These are phyloP conservation scores for Camptogramma bilineatum DNA, from an alignment of 2,888 invertebrate species.

Conservation along the genomic window DNA sequence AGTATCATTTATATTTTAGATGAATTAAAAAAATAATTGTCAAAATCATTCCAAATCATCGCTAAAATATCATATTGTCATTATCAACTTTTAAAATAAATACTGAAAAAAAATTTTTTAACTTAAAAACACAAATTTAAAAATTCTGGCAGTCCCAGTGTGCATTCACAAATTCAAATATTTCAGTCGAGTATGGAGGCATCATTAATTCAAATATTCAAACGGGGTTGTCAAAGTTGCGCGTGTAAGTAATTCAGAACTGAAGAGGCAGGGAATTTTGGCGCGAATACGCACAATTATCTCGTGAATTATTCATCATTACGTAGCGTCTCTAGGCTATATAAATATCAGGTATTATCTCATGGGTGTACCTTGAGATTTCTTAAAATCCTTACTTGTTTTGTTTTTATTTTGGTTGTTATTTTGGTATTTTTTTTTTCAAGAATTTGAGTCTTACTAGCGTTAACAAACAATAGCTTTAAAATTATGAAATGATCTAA, in stretches of 20 bases:
- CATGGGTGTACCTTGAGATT: neutral
- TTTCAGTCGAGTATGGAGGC: constrained; percentile 14
- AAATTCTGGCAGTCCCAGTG: neutral
- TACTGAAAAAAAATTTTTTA: too few relatives aligned
- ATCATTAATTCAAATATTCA: constrained; percentile 40
- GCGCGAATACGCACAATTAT: constrained; percentile 53
- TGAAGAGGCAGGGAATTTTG: constrained; percentile 28
- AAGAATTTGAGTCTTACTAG: too few relatives aligned
- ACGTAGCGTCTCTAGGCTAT: constrained; percentile 27
- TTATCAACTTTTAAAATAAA: too few relatives aligned
- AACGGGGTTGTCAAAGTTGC: constrained; percentile 37
- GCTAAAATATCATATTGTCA: too few relatives aligned
- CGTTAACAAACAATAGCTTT: too few relatives aligned
- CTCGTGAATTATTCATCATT: constrained; percentile 56
- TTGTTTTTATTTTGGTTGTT: too few relatives aligned
- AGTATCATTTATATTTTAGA: too few relatives aligned
- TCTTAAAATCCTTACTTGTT: too few relatives aligned
- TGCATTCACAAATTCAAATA: neutral
- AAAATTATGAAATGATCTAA: too few relatives aligned
- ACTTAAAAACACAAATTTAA: neutral
- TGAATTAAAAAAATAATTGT: too few relatives aligned
- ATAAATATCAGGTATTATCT: constrained; percentile 10
- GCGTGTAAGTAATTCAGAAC: constrained; percentile 35
- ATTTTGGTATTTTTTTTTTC: too few relatives aligned
- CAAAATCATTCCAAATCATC: too few relatives aligned